These are phyloP conservation scores for Pristionchus exspectatus DNA, from an alignment of 2,888 invertebrate genomes.

Conservation along the genomic window DNA sequence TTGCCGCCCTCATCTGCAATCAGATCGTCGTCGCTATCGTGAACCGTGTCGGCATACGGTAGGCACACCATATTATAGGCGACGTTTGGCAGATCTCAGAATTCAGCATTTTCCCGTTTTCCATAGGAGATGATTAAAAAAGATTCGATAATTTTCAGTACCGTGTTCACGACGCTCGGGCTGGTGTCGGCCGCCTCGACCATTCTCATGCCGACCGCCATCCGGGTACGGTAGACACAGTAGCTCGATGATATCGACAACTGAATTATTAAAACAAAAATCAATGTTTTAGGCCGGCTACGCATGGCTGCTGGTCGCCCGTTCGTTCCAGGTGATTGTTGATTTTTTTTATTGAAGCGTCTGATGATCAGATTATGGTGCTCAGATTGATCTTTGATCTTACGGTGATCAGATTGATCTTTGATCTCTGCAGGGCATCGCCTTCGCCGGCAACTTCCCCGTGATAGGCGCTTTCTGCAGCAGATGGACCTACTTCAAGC, in stretches of 20 bases:
- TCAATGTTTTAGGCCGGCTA: conserved; percentile 63
- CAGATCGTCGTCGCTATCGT: conserved; percentile 75
- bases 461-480: conserved; percentile 77
- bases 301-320: conserved; percentile 65
- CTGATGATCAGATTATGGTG: too few relatives aligned
- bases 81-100: background rate
- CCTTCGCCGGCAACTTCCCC: conserved; percentile 78
- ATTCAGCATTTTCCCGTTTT: background rate
- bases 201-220: conserved; percentile 73
- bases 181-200: conserved; percentile 74
- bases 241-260: background rate
- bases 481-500: conserved; percentile 78
- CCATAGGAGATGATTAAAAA: background rate
- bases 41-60: conserved; percentile 58
- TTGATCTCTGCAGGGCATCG: conserved; percentile 74
- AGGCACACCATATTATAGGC: background rate
- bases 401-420: conserved; percentile 35
- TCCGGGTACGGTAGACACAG: conserved; percentile 62
- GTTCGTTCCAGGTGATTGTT: conserved; percentile 64
- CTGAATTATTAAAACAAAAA: background rate
- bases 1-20: conserved; percentile 75
- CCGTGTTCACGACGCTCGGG: conserved; percentile 74
- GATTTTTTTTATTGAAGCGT: background rate
- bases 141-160: conserved; percentile 55
- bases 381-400: conserved; percentile 60